phyloP scores from a whole-genome alignment of 2,113 vertebrate genomes.

The Collichthys lucidus region DNA sequence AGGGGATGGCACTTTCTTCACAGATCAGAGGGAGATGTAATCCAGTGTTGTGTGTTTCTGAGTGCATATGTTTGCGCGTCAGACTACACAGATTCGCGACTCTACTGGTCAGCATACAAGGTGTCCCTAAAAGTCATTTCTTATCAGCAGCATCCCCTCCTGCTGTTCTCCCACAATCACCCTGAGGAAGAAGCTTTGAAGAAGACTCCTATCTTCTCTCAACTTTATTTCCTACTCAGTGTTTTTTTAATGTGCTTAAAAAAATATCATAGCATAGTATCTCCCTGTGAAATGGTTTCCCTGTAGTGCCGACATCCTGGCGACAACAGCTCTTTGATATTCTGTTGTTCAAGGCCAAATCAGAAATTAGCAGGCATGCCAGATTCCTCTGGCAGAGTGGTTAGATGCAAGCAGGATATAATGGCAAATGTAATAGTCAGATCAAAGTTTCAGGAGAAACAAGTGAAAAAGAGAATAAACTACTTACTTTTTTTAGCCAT shows the following conservation, averaged over 20 bases:
- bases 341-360: constrained; percentile 59
- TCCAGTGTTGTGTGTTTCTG: constrained; percentile 29
- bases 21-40: constrained; percentile 65
- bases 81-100: constrained; percentile 27
- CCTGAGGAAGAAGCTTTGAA: constrained; percentile 49
- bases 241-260: constrained; percentile 57
- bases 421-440: neutral
- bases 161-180: constrained; percentile 33
- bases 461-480: neutral
- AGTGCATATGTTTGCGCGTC: constrained; percentile 33
- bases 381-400: constrained; percentile 59
- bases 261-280: constrained; percentile 24
- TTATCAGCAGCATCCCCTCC: constrained; percentile 58
- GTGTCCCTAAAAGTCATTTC: constrained; percentile 53
- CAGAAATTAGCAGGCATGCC: constrained; percentile 72
- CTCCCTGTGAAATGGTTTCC: constrained; percentile 53
- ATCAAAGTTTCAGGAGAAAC: neutral
- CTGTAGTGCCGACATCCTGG: constrained; percentile 46
- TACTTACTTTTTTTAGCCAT: neutral
- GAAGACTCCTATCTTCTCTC: neutral
- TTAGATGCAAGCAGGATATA: constrained; percentile 9
- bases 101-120: constrained; percentile 40
- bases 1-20: constrained; percentile 21
- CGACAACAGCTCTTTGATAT: constrained; percentile 67
- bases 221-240: too few relatives aligned